phyloP scores from a whole-genome alignment of 2,888 invertebrate genomes.

The Drosophila paramelanica region DNA sequence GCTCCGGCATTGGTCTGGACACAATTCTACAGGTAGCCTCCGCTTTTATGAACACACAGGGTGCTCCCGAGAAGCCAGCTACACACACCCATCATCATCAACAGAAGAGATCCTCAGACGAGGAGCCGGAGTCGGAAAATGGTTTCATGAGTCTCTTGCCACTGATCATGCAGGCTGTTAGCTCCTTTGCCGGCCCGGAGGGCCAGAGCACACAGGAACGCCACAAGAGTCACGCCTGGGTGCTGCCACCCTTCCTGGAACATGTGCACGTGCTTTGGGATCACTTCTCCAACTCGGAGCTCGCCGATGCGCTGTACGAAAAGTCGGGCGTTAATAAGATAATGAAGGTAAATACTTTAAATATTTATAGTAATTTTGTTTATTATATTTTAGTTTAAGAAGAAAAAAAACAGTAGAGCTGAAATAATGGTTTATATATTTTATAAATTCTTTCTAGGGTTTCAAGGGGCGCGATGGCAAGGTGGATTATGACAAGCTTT shows the following conservation, averaged over 20 bases:
- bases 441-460: slow-evolving; percentile 66
- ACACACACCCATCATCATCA: slow-evolving; percentile 68
- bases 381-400: not conserved
- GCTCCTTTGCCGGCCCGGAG: slow-evolving; percentile 87
- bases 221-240: slow-evolving; percentile 90
- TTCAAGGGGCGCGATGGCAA: slow-evolving; percentile 90
- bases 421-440: no score
- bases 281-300: slow-evolving; percentile 91
- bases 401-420: no score
- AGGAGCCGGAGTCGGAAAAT: slow-evolving; percentile 68
- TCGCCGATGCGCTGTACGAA: slow-evolving; percentile 90
- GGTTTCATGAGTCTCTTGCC: slow-evolving; percentile 87
- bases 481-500: slow-evolving; percentile 90
- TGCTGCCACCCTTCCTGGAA: slow-evolving; percentile 90
- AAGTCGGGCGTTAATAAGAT: slow-evolving; percentile 90
- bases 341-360: slow-evolving; percentile 85
- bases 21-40: slow-evolving; percentile 87
- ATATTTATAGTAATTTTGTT: no score
- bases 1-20: slow-evolving; percentile 86
- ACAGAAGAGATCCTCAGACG: slow-evolving; percentile 67
- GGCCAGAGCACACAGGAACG: slow-evolving; percentile 87
- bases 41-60: slow-evolving; percentile 86
- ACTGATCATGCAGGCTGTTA: slow-evolving; percentile 88
- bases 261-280: slow-evolving; percentile 91
- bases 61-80: slow-evolving; percentile 63